These are phyloP conservation scores for Siniperca knerii DNA, from an alignment of 2,113 vertebrate species.

Conservation along the genomic window DNA sequence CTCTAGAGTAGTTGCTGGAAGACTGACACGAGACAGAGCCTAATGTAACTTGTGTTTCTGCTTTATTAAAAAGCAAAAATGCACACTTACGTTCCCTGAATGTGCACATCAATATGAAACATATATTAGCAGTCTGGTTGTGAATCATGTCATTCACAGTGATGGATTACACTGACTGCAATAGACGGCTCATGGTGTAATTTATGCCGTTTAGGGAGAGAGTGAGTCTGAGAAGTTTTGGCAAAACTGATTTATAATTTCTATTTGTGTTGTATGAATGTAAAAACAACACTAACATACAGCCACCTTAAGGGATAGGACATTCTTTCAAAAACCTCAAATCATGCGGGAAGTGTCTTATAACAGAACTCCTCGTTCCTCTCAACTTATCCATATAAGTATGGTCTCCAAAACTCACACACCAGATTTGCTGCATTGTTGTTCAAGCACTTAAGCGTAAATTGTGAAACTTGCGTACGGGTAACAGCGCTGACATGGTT, in stretches of 20 bases:
- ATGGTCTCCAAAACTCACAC: background rate
- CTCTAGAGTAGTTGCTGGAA: background rate
- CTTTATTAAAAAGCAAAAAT: background rate
- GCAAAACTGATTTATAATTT: background rate
- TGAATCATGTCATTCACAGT: background rate
- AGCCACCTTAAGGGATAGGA: background rate
- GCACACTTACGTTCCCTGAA: background rate
- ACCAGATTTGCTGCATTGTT: background rate
- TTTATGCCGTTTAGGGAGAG: background rate
- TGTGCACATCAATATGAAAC: background rate
- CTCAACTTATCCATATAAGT: background rate
- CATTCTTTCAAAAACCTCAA: background rate
- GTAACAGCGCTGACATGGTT: background rate
- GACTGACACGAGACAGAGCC: background rate
- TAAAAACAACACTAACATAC: background rate
- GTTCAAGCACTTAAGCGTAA: background rate
- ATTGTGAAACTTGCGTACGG: background rate
- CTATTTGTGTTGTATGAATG: background rate
- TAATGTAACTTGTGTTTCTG: background rate
- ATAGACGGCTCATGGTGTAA: background rate
- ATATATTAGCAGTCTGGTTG: background rate
- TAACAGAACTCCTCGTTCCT: background rate
- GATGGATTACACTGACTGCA: background rate
- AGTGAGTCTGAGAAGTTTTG: background rate
- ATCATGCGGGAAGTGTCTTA: background rate